Conservation (phyloP, 2,797 vertebrate species). For the Ispidina picta region DNA sequence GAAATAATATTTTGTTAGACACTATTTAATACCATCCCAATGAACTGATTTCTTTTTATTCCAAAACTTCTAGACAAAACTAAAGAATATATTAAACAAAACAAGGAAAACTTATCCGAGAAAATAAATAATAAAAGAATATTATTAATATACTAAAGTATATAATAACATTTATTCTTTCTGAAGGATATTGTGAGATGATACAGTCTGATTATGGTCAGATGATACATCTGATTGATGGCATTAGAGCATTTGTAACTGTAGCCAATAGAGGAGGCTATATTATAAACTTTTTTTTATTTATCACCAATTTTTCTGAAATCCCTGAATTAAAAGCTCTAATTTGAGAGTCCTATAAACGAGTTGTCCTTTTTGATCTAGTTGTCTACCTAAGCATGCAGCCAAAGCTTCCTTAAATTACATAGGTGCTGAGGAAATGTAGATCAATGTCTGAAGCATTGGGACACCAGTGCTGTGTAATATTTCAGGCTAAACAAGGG, state of each 20-base stretch:
- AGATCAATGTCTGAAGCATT: neutral
- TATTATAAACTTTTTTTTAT: neutral
- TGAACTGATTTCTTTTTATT: neutral
- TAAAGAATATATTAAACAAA: neutral
- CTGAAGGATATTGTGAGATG: neutral
- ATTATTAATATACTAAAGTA: too few relatives aligned
- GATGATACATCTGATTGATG: neutral
- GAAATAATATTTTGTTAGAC: neutral
- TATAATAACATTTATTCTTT: neutral
- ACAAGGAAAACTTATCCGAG: neutral
- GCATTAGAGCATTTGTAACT: neutral
- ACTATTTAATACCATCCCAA: neutral
- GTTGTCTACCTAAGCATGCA: neutral
- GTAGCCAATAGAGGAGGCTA: neutral
- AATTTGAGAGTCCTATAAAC: neutral
- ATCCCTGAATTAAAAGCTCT: neutral
- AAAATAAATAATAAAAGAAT: too few relatives aligned
- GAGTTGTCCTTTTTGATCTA: neutral
- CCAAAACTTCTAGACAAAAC: neutral
- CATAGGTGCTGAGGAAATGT: neutral
- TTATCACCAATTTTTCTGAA: neutral
- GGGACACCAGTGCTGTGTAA: neutral
- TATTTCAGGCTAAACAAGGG: neutral
- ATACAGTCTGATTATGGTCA: neutral
- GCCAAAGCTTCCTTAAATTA: neutral